Percentiles rank a stretch among this genome's conserved stretches.
Conservation (phyloP, 2,888 invertebrate genomes). For the Apotomis betuletana region DNA sequence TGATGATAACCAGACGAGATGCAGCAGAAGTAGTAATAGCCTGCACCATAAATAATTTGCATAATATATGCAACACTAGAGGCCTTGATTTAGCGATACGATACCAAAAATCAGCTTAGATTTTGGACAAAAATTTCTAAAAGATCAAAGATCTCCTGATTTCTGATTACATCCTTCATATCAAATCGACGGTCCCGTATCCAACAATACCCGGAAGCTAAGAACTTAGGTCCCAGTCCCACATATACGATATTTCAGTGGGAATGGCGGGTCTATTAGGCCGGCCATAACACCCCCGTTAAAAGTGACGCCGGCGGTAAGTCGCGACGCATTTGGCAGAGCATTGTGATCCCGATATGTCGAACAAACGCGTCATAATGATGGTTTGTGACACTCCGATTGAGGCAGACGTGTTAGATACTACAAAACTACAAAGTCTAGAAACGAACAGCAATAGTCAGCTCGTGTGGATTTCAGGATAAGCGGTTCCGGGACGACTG, state of each 20-base stretch:
- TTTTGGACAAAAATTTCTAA: no score
- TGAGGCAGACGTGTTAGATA: conserved; percentile 27
- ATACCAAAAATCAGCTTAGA: no score
- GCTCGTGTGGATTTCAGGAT: no score
- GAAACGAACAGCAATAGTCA: no score
- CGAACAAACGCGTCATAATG: conserved; percentile 77
- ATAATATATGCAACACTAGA: no score
- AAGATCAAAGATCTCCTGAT: no score
- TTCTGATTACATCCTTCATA: not conserved
- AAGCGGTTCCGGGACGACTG: no score
- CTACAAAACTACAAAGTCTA: not conserved
- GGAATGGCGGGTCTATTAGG: conserved; percentile 64
- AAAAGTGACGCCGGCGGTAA: conserved; percentile 74
- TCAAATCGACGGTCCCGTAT: not conserved
- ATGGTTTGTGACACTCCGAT: conserved; percentile 50
- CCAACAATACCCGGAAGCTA: conserved; percentile 53
- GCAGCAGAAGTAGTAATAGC: no score
- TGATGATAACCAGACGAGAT: no score
- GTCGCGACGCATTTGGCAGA: conserved; percentile 77
- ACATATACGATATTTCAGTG: conserved; percentile 56
- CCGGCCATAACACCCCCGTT: conserved; percentile 65
- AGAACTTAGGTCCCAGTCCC: conserved; percentile 27
- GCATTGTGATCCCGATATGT: conserved; percentile 78
- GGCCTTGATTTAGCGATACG: no score
- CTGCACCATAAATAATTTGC: no score